Base-by-base conservation (phyloP, 2,797 vertebrate genomes). In the Scomberomorus guttatus region DNA sequence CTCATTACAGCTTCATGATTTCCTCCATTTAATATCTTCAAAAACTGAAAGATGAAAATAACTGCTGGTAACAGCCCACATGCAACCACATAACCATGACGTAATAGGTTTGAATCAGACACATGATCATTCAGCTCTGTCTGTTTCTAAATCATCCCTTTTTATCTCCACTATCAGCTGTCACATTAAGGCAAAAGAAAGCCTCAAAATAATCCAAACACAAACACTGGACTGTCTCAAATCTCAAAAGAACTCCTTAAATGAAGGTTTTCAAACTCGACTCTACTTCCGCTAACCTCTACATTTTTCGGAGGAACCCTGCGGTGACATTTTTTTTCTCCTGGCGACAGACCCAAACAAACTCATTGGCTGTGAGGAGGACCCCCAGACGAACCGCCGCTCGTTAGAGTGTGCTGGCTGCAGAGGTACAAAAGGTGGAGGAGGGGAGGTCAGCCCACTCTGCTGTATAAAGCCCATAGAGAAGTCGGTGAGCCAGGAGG, bases 401-500 rank as follows among this genome's bases (percentile, higher is more conserved):
- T 87, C 54, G 74, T 84, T 86, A 83, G 84, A 78, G 82, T 60
- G 80, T 61, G 59, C 76, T 80, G 87, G 82, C 78, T 80, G 80
- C 72, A 71, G 75, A 63, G 77, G 77, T 68, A 80, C 72, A 81
- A 86, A 85, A 90, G 78, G 75, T 87, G 87, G 84, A 81, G 84
- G 84, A 81, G 87, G 87, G 84, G 86, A 82, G 90, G 85, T 84
- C 83, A 50, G 70, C 63, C 80, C 83, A 57, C 84, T 81, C 77
- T 8, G 76, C 83, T 80, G 62, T 42, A 72, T 69, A 70, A 79
- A 73, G 83, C 82, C 84, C 86, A 88, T 82, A 77, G 84, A 89
- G 82, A 85, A 89, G 85, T 81, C 77, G 57, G 56, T 70, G 84
- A 91, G 86, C 82, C 81, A 83, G 80, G 83, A 88, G 83, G 59